phyloP scores from a whole-genome alignment of 2,797 vertebrate genomes.

The Chelon labrosus region DNA sequence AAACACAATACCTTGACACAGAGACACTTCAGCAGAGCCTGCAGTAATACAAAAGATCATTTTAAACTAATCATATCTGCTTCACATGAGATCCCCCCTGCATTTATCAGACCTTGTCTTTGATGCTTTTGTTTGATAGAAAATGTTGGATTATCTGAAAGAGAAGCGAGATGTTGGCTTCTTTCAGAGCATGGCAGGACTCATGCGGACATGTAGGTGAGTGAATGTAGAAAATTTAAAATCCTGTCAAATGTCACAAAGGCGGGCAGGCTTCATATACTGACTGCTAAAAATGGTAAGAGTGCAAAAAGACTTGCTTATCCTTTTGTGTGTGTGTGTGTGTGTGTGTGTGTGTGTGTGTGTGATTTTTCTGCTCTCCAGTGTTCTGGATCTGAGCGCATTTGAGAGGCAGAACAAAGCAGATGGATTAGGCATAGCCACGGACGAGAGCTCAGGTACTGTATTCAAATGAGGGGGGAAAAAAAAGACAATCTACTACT shows the following conservation, averaged over 20 bases:
- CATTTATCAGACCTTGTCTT: slow-evolving; percentile 32
- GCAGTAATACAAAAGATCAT: background rate
- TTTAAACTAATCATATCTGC: background rate
- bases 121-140: slow-evolving; percentile 83
- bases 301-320: slow-evolving; percentile 19
- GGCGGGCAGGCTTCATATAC: slow-evolving; percentile 2
- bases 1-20: background rate
- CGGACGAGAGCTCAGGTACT: slow-evolving; percentile 94
- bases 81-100: slow-evolving; percentile 5
- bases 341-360: slow-evolving; percentile 13
- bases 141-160: slow-evolving; percentile 96
- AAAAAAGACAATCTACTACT: slow-evolving; percentile 50
- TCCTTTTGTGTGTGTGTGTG: no score
- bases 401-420: slow-evolving; percentile 99
- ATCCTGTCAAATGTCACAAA: slow-evolving; percentile 30
- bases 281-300: slow-evolving; percentile 22
- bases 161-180: slow-evolving; percentile 94
- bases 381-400: slow-evolving; percentile 95
- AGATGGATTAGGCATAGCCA: slow-evolving; percentile 95
- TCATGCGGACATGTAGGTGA: slow-evolving; percentile 95
- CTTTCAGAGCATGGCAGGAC: slow-evolving; percentile 93
- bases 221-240: slow-evolving; percentile 23
- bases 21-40: background rate
- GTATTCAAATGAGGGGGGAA: slow-evolving; percentile 61
- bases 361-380: slow-evolving; percentile 61